Percentiles rank a stretch among this genome's conserved stretches.
Evolutionary conservation across 2,888 invertebrate genomes (phyloP).

Genomic region (Schizotus pectinicornis): DNA sequence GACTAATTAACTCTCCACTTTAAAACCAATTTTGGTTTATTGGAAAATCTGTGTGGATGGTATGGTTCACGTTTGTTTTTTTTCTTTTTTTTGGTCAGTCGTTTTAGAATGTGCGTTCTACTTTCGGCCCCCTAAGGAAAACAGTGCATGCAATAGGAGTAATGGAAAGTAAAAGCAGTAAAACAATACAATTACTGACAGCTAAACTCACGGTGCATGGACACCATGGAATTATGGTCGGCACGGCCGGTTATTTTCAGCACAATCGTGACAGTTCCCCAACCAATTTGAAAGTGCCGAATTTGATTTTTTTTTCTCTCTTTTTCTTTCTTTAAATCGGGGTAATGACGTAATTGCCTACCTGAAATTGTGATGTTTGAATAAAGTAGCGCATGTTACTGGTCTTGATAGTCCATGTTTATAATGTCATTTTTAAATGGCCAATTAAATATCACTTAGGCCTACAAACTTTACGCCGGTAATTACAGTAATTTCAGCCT

Average conservation of each 20-base stretch:
- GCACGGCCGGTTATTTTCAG: neutral
- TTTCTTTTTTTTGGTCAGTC: no score
- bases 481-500: neutral
- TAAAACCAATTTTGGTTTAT: neutral
- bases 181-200: conserved; percentile 10
- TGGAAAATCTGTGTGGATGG: neutral
- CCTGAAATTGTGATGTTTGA: neutral
- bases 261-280: neutral
- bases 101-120: conserved; percentile 17
- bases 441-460: conserved; percentile 2
- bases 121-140: conserved; percentile 15
- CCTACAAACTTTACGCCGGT: neutral
- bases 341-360: neutral
- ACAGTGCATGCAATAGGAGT: conserved; percentile 12
- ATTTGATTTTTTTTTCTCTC: neutral
- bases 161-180: conserved; percentile 16
- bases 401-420: neutral
- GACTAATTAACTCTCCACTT: no score
- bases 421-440: neutral
- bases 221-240: neutral
- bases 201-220: neutral
- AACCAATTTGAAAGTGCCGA: neutral
- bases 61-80: conserved; percentile 5
- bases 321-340: neutral
- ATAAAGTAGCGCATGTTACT: neutral